Base-by-base conservation (phyloP, 2,113 vertebrate species). In the Malaclemys terrapin region DNA sequence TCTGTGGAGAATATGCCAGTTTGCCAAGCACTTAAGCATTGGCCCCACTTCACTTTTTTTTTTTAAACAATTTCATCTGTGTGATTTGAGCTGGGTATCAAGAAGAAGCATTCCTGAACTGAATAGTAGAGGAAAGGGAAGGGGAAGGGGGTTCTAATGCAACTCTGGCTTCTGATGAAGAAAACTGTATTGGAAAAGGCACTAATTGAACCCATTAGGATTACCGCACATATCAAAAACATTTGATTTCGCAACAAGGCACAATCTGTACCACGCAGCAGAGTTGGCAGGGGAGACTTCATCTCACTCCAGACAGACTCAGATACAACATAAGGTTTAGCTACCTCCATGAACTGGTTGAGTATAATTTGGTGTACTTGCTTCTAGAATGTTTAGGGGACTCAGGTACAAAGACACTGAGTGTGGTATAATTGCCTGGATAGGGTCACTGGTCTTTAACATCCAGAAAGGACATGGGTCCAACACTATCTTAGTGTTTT, bases 131-230 rank as follows among this genome's bases (percentile, higher is more conserved):
- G 69, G 17, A 49, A 50, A 59, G 82, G n/a, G 31, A 35, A 35
- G 14, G 35, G 10, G 6, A 6, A 31, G 59, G 31, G 57, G 29
- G 29, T 6, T 0, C 45, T 82, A 54, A 31, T n/a, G 75, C 1
- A 0, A 49, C 50, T 75, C 3, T n/a, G 12, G 82, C 50, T 76
- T 0, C 59, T 89, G 47, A 22, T n/a, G 14, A 80, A 49, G 8
- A 22, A 42, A 29, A 50, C 5, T 25, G 14, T 42, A 19, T 29
- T 62, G 56, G 50, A 42, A 20, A 29, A 13, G 24, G 85, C 47
- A 24, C 0, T 1, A n/a, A 80, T 6, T 89, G 84, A 90, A 65
- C 2, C 20, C 47, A 3, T 27, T 85, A 42, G 31, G 1, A 0
- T 3, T 35, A 31, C 54, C 38, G 0, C 0, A 81, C 20, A 10